phyloP scores from a whole-genome alignment of 2,888 invertebrate species.

The Lordiphosa fenestrarum region DNA sequence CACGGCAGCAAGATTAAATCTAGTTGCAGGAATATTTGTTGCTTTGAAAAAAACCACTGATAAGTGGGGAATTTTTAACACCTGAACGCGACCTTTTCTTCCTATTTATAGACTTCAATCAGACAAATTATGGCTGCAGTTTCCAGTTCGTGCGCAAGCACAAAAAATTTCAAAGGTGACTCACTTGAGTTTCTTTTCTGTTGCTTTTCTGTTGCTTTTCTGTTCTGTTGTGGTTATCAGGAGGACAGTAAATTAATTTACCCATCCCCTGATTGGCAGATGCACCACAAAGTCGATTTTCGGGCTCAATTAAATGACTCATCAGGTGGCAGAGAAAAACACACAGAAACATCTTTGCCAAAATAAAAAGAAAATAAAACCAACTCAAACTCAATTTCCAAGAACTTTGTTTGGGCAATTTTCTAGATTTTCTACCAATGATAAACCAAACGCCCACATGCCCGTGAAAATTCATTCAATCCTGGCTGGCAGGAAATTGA shows the following conservation, averaged over 20 bases:
- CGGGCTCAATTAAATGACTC: constrained; percentile 71
- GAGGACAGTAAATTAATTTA: constrained; percentile 65
- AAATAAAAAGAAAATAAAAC: constrained; percentile 23
- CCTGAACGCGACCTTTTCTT: constrained; percentile 1
- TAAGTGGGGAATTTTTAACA: background rate
- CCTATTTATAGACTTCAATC: constrained; percentile 10
- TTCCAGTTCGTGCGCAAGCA: constrained; percentile 14
- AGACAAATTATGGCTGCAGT: constrained; percentile 14
- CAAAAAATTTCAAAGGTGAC: constrained; percentile 27
- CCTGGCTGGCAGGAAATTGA: constrained; percentile 67
- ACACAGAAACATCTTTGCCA: constrained; percentile 25
- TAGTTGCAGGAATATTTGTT: too few relatives aligned
- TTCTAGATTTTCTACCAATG: constrained; percentile 45
- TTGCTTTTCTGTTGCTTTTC: constrained; percentile 12
- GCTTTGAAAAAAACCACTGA: too few relatives aligned
- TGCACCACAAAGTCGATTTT: constrained; percentile 61
- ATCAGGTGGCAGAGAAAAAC: constrained; percentile 42
- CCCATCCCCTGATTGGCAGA: constrained; percentile 27
- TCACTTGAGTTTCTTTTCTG: constrained; percentile 33
- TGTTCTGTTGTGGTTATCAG: constrained; percentile 38
- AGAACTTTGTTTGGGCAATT: constrained; percentile 51
- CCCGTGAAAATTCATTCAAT: constrained; percentile 60
- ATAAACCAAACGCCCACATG: constrained; percentile 55
- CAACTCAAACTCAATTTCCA: constrained; percentile 39
- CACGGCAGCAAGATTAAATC: too few relatives aligned